Conservation (phyloP, 2,888 invertebrate genomes). For the Drosophila barbarae region DNA sequence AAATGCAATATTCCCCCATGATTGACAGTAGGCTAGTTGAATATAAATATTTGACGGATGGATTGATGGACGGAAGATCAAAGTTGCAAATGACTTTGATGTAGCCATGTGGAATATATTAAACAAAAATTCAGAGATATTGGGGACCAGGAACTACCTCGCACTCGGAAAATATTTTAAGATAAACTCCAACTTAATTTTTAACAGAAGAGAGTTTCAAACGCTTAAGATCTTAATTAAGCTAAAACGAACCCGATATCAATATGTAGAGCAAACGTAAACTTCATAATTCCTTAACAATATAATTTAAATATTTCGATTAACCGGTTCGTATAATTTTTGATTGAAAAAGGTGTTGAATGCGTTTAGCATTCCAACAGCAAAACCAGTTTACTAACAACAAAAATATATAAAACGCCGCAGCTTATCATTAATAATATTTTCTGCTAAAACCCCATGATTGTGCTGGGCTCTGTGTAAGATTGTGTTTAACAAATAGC, state of each 20-base stretch:
- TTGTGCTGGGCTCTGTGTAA: not conserved
- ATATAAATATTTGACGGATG: slow-evolving; percentile 20
- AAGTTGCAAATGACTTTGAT: too few species aligned
- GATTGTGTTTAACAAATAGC: slow-evolving; percentile 17
- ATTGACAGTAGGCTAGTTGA: slow-evolving; percentile 9
- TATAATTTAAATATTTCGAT: slow-evolving; percentile 7
- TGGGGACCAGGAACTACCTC: not conserved
- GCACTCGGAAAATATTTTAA: too few species aligned
- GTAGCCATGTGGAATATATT: slow-evolving; percentile 7
- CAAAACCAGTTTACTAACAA: slow-evolving; percentile 17
- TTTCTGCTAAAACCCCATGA: slow-evolving; percentile 1
- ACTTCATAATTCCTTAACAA: slow-evolving; percentile 8
- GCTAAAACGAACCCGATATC: not conserved
- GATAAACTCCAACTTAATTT: too few species aligned
- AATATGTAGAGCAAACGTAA: not conserved
- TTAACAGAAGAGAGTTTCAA: too few species aligned
- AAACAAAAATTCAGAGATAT: not conserved
- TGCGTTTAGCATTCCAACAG: slow-evolving; percentile 13
- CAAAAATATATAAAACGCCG: not conserved
- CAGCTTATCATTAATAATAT: slow-evolving; percentile 2
- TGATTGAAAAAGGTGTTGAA: slow-evolving; percentile 19
- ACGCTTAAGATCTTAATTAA: not conserved
- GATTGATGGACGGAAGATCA: slow-evolving; percentile 15
- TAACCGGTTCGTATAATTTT: slow-evolving; percentile 16
- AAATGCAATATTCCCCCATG: slow-evolving; percentile 18